Percentiles rank a stretch among this genome's conserved stretches.
Conservation (phyloP, 2,113 vertebrate species). For the Malurus cyaneus region DNA sequence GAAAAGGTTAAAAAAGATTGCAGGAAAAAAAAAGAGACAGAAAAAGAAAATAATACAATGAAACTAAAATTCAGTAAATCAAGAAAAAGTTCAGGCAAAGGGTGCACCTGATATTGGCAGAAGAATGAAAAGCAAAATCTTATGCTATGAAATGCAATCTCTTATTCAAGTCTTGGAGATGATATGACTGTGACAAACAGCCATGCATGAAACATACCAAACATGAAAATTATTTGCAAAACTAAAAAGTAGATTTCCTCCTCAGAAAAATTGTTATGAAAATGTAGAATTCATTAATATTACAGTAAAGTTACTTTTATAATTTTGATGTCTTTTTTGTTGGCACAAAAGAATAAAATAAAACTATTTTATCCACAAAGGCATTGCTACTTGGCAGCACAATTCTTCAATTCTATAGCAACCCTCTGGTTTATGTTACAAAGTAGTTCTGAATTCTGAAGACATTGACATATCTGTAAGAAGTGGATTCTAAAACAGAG, state of each 20-base stretch:
- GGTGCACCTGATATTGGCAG: background rate
- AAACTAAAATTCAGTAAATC: background rate
- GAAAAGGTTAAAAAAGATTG: background rate
- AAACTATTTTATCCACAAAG: slow-evolving; percentile 52
- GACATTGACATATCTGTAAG: slow-evolving; percentile 51
- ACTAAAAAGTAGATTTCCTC: slow-evolving; percentile 32
- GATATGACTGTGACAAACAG: background rate
- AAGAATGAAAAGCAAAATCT: background rate
- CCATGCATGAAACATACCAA: background rate
- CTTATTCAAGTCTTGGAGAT: background rate
- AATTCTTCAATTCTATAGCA: slow-evolving; percentile 1
- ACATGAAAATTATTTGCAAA: slow-evolving; percentile 39
- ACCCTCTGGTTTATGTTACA: slow-evolving; percentile 34
- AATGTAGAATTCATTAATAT: slow-evolving; percentile 48
- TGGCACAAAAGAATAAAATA: slow-evolving; percentile 52
- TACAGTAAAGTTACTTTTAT: slow-evolving; percentile 38
- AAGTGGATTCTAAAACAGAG: slow-evolving; percentile 33
- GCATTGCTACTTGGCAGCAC: background rate
- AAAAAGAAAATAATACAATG: background rate
- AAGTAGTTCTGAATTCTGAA: slow-evolving; percentile 46
- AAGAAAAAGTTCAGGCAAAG: background rate
- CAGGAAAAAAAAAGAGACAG: background rate
- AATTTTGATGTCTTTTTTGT: slow-evolving; percentile 52
- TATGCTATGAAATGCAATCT: background rate
- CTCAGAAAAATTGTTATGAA: slow-evolving; percentile 22